These are phyloP conservation scores for Pseudomugil tenellus DNA, from an alignment of 2,797 vertebrate genomes.

Conservation along the genomic window DNA sequence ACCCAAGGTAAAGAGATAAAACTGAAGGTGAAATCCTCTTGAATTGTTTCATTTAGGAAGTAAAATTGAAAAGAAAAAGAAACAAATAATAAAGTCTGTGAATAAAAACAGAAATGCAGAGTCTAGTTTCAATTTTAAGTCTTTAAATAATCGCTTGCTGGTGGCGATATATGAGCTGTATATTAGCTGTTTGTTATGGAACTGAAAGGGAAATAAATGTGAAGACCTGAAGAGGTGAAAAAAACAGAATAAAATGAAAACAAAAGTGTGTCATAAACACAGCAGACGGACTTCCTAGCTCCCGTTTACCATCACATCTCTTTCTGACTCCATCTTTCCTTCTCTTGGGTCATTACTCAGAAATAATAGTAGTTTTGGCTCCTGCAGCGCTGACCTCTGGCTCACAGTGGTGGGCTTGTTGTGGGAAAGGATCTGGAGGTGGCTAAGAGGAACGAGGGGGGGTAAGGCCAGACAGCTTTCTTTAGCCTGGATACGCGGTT, in stretches of 20 bases:
- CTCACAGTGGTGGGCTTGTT: slow-evolving; percentile 62
- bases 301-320: slow-evolving; percentile 40
- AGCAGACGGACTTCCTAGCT: slow-evolving; percentile 18
- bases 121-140: not conserved
- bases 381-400: slow-evolving; percentile 60
- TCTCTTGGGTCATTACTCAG: slow-evolving; percentile 67
- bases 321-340: slow-evolving; percentile 38
- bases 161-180: slow-evolving; percentile 9
- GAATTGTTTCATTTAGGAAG: not conserved
- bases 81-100: not conserved
- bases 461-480: slow-evolving; percentile 4
- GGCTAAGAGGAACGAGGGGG: slow-evolving; percentile 16
- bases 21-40: not conserved
- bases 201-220: slow-evolving; percentile 9
- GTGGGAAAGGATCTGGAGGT: slow-evolving; percentile 59
- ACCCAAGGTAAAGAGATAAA: not conserved
- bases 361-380: slow-evolving; percentile 76
- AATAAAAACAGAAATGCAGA: not conserved
- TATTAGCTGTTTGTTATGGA: slow-evolving; percentile 13
- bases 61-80: not conserved
- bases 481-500: slow-evolving; percentile 21
- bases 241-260: slow-evolving; percentile 16
- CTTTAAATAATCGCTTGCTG: not conserved
- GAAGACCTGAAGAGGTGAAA: slow-evolving; percentile 12
- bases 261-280: slow-evolving; percentile 16